Percentiles rank a stretch among this genome's conserved stretches.
phyloP scores from a whole-genome alignment of 2,888 invertebrate genomes.

The Pachliopta kotzebuea region DNA sequence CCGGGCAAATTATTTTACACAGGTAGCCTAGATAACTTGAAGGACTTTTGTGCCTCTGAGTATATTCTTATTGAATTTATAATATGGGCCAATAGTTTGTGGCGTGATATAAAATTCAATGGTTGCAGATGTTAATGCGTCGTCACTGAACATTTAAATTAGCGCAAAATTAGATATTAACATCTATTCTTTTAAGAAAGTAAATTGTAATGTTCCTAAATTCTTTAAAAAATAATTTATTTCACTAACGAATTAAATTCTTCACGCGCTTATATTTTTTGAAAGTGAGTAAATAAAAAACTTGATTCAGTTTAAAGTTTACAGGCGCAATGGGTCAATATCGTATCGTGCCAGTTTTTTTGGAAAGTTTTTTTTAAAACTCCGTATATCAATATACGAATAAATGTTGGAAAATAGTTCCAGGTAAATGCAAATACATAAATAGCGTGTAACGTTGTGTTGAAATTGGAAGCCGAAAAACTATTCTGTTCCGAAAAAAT shows the following conservation, averaged over 20 bases:
- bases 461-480: background rate
- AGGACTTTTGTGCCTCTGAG: background rate
- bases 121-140: background rate
- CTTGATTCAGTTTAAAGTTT: background rate
- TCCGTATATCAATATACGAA: background rate
- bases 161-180: background rate
- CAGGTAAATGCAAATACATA: background rate
- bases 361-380: too few relatives aligned
- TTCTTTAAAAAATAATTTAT: background rate
- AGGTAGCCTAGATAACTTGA: conserved; percentile 6
- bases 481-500: background rate
- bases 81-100: background rate
- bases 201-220: background rate
- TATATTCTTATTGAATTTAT: conserved; percentile 5
- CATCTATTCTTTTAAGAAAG: too few relatives aligned
- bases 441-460: background rate
- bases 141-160: background rate
- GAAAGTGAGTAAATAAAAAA: background rate
- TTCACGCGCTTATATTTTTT: background rate
- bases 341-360: background rate
- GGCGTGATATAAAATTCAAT: background rate
- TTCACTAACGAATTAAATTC: background rate
- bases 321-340: background rate
- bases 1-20: background rate
- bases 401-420: background rate